Evolutionary conservation across 1,140 invertebrate species (phyloP), one percentile per base, ranked within the genome.

Genomic region (Chironomus tepperi): DNA sequence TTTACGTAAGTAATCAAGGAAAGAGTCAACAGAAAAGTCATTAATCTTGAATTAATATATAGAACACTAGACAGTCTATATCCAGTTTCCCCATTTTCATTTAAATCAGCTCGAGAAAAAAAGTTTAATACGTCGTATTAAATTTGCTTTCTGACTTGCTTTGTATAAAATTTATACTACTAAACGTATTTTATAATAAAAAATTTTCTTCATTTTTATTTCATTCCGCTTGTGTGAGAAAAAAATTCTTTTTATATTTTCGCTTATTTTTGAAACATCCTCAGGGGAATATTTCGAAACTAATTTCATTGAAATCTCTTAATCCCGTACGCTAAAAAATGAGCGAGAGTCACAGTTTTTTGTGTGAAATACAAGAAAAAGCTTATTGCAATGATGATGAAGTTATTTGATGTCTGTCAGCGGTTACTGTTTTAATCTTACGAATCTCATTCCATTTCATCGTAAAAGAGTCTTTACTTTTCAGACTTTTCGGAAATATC

Each of bases 101-200:
- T n/a, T n/a, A n/a, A n/a, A n/a, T n/a, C n/a, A n/a, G n/a, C n/a
- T n/a, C n/a, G n/a, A n/a, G n/a, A n/a, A n/a, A 34, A 34, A 34
- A 2, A 34, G 5, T 34, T 34, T 34, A 34, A 34, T 34, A 34
- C 24, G 1, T 34, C 24, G 24, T 34, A 34, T 34, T 34, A 34
- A 34, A 34, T 57, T 57, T n/a, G 12, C 47, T 57, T 15, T 57
- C 12, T 47, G 9, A 47, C 15, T 47, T 47, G 8, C 15, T 47
- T 15, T 47, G 12, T 57, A 57, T 57, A 15, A 57, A 15, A 57
- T 57, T 57, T 57, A n/a, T 57, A 57, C 12, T 57, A 12, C n/a
- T 57, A 57, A 57, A 57, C 47, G 47, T 57, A 57, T 57, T 57
- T 57, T n/a, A 57, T 57, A 57, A 57, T 57, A 57, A 57, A 57